Conservation (phyloP, 2,797 vertebrate genomes). For the Gallinago nigripennis region DNA sequence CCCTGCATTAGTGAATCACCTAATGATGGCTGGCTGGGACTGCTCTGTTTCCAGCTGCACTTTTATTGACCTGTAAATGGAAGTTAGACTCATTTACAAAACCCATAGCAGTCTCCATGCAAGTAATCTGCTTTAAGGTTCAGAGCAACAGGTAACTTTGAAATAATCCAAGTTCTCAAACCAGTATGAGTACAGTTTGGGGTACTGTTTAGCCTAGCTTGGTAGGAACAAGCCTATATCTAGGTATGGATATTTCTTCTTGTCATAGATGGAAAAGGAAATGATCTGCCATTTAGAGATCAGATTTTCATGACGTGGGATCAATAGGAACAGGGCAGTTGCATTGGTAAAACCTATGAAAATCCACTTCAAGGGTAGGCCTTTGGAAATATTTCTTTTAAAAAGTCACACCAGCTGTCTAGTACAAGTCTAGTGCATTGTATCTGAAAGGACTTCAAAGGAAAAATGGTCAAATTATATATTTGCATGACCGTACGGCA, state of each 20-base stretch:
- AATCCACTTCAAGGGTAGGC: not conserved
- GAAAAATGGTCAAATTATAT: not conserved
- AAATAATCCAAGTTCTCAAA: not conserved
- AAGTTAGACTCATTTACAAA: not conserved
- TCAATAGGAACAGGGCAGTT: not conserved
- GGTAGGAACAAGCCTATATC: not conserved
- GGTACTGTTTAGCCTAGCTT: not conserved
- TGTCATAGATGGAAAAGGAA: not conserved
- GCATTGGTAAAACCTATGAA: not conserved
- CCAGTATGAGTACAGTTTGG: not conserved
- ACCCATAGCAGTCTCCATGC: not conserved
- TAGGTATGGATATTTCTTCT: not conserved
- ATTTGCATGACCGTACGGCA: not conserved
- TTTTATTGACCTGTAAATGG: not conserved
- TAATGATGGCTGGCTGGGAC: not conserved
- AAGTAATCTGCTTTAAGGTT: not conserved
- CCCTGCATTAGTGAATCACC: not conserved
- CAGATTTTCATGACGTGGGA: not conserved
- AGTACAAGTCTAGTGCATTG: not conserved
- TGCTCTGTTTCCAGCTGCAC: not conserved
- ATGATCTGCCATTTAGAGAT: not conserved
- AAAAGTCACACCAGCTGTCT: not conserved
- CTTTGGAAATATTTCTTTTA: not conserved
- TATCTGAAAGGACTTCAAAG: slow-evolving; percentile 2
- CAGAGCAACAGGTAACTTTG: not conserved